Conservation (phyloP, 2,113 vertebrate genomes). For the Dendropsophus ebraccatus region DNA sequence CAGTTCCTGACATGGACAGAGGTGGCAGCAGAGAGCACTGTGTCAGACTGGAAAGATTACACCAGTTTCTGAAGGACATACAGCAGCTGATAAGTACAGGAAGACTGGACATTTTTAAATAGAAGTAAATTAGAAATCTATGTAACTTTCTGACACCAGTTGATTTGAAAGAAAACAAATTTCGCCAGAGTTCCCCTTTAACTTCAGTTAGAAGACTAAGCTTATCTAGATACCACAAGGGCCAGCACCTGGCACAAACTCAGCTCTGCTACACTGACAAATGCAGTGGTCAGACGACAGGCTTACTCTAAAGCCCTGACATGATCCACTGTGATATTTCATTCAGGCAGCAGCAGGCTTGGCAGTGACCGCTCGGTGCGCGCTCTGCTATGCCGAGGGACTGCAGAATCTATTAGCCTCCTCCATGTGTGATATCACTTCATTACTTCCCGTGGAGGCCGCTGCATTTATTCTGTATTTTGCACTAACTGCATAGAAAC, state of each 20-base stretch:
- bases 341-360: not conserved
- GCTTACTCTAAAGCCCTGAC: not conserved
- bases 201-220: too few relatives aligned
- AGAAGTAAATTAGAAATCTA: too few relatives aligned
- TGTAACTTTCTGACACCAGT: too few relatives aligned
- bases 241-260: not conserved
- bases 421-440: slow-evolving; percentile 22
- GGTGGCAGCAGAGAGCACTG: too few relatives aligned
- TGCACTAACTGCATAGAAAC: slow-evolving; percentile 11
- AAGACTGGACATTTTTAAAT: too few relatives aligned
- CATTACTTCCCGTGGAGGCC: slow-evolving; percentile 46
- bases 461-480: not conserved
- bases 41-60: too few relatives aligned
- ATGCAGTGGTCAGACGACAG: not conserved
- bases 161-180: too few relatives aligned
- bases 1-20: too few relatives aligned
- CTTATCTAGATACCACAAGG: not conserved
- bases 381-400: not conserved
- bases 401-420: slow-evolving; percentile 53
- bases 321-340: slow-evolving; percentile 34
- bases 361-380: not conserved
- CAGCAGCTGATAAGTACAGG: too few relatives aligned
- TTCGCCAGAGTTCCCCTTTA: too few relatives aligned
- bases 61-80: too few relatives aligned
- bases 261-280: not conserved